Conservation (phyloP, 2,797 vertebrate species). For the Sebastes variabilis region DNA sequence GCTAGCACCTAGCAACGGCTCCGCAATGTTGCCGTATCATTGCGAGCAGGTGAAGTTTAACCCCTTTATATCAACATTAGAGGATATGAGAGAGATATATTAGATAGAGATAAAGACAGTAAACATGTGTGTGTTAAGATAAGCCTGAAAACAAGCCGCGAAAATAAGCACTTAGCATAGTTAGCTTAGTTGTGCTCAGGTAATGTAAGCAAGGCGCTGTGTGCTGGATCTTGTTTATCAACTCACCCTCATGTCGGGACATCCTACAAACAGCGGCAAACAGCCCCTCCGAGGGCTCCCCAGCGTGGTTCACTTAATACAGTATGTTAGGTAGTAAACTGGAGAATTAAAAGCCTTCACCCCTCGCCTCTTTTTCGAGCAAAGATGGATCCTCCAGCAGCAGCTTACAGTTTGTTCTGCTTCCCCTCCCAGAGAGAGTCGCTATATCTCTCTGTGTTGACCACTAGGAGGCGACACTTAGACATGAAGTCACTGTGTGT, state of each 20-base stretch:
- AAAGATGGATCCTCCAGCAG: constrained; percentile 84
- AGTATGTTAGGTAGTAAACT: constrained; percentile 64
- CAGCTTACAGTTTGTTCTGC: constrained; percentile 82
- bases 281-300: constrained; percentile 84
- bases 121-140: neutral
- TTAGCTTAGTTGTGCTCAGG: constrained; percentile 63
- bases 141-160: constrained; percentile 39
- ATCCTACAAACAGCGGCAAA: constrained; percentile 86
- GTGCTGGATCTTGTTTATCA: constrained; percentile 24
- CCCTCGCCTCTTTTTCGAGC: constrained; percentile 79
- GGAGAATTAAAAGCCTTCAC: constrained; percentile 58
- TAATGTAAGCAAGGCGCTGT: constrained; percentile 41
- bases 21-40: constrained; percentile 55
- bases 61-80: neutral
- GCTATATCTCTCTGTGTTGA: constrained; percentile 51
- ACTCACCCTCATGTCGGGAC: constrained; percentile 98
- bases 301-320: constrained; percentile 64
- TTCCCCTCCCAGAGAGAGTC: constrained; percentile 84
- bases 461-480: constrained; percentile 70
- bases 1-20: constrained; percentile 62
- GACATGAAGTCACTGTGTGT: neutral
- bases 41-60: constrained; percentile 2
- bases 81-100: neutral
- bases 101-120: neutral
- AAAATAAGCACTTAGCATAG: constrained; percentile 58